Conservation (phyloP, 2,113 vertebrate species). For the Chaetodon auriga region DNA sequence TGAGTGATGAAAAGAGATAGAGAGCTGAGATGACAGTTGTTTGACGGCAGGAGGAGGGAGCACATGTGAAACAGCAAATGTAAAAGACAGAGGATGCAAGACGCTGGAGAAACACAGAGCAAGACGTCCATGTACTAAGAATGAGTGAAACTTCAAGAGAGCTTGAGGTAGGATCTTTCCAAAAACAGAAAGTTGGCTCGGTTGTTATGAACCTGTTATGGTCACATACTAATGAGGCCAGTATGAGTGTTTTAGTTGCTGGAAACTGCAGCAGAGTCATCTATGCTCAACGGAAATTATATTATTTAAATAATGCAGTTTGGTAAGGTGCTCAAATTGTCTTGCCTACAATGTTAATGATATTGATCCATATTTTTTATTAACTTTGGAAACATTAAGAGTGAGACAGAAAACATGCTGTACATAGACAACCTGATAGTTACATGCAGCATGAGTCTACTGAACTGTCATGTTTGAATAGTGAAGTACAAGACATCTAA, state of each 20-base stretch:
- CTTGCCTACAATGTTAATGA: neutral
- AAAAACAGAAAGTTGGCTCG: neutral
- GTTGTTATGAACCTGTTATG: constrained; percentile 8
- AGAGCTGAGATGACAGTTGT: constrained; percentile 69
- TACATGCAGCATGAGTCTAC: neutral
- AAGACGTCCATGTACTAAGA: constrained; percentile 50
- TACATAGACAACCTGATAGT: too few species aligned
- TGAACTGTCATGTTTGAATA: neutral
- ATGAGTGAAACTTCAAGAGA: constrained; percentile 71
- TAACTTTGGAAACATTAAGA: neutral
- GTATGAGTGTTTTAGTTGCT: constrained; percentile 9
- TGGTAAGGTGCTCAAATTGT: neutral
- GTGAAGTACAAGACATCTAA: neutral
- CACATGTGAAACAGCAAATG: constrained; percentile 28
- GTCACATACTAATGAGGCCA: neutral
- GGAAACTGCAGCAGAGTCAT: constrained; percentile 24
- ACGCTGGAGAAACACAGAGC: constrained; percentile 26
- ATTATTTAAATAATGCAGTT: neutral
- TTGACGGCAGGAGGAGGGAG: constrained; percentile 56
- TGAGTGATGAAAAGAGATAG: constrained; percentile 80
- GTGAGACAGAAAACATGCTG: neutral
- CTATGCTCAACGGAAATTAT: neutral
- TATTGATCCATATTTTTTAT: neutral
- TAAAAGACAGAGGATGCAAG: constrained; percentile 49
- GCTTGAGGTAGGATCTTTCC: constrained; percentile 75